phyloP scores from a whole-genome alignment of 2,113 vertebrate species.

The Pygoscelis adeliae region DNA sequence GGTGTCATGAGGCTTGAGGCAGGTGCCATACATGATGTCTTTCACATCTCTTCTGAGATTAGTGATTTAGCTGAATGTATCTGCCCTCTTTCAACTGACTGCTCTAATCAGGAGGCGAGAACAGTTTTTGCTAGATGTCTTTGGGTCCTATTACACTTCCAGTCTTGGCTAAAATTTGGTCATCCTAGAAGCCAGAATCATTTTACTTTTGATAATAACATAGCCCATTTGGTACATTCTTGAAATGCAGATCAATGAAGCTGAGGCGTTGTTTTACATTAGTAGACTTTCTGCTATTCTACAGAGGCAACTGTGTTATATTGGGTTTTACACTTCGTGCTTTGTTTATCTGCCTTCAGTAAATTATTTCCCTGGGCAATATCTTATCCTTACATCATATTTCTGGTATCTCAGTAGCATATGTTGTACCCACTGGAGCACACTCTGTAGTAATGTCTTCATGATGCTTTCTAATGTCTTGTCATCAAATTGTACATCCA shows the following conservation, averaged over 20 bases:
- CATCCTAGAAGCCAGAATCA: not conserved
- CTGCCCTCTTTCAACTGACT: not conserved
- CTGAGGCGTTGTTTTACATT: not conserved
- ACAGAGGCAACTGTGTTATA: not conserved
- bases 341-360: constrained; percentile 63
- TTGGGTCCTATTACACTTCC: not conserved
- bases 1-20: not conserved
- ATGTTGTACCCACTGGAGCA: constrained; percentile 21
- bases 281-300: not conserved
- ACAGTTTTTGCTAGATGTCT: not conserved
- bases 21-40: not conserved
- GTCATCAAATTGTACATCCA: constrained; percentile 34
- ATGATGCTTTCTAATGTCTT: constrained; percentile 48
- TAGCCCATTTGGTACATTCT: not conserved
- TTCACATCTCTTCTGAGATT: not conserved
- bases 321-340: constrained; percentile 14
- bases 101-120: not conserved
- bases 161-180: not conserved
- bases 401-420: constrained; percentile 45
- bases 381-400: constrained; percentile 58
- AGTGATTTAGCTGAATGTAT: not conserved
- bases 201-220: not conserved
- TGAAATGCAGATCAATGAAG: not conserved
- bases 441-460: constrained; percentile 48
- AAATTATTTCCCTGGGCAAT: constrained; percentile 58